These are phyloP conservation scores for Aegithalos caudatus DNA, from an alignment of 2,113 vertebrate genomes.

Conservation along the genomic window DNA sequence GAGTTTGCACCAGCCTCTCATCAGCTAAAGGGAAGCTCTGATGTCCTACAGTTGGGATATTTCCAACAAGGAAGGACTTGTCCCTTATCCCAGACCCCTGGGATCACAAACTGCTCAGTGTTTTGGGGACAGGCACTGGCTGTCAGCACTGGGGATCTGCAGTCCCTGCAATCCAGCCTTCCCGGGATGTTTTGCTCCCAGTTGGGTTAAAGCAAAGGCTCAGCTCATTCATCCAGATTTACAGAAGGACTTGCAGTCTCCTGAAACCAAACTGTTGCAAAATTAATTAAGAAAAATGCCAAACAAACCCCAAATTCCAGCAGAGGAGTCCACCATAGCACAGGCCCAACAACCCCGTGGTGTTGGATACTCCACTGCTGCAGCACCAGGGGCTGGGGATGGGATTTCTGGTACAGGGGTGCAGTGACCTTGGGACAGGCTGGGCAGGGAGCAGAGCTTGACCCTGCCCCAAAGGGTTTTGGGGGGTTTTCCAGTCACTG, in stretches of 20 bases:
- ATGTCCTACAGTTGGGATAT: background rate
- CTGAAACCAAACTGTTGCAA: background rate
- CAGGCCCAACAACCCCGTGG: fast-evolving
- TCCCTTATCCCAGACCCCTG: background rate
- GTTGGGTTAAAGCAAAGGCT: background rate
- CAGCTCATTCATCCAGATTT: background rate
- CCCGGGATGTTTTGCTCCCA: background rate
- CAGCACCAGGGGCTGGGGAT: background rate
- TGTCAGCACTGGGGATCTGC: background rate
- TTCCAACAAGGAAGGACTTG: background rate
- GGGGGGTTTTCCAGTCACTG: background rate
- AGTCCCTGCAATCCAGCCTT: background rate
- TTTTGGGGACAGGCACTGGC: background rate
- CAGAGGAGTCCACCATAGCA: fast-evolving
- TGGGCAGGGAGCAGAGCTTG: background rate
- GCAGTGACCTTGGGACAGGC: background rate
- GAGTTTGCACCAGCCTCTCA: background rate
- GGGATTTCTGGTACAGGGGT: background rate
- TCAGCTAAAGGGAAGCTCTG: background rate
- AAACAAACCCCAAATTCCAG: background rate
- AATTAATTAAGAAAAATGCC: background rate
- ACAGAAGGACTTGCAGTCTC: background rate
- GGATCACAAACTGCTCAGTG: background rate
- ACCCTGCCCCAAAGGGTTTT: background rate
- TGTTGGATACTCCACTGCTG: no score